These are phyloP conservation scores for Dolichomitus sp. DNA, from an alignment of 2,888 invertebrate species.

Conservation along the genomic window DNA sequence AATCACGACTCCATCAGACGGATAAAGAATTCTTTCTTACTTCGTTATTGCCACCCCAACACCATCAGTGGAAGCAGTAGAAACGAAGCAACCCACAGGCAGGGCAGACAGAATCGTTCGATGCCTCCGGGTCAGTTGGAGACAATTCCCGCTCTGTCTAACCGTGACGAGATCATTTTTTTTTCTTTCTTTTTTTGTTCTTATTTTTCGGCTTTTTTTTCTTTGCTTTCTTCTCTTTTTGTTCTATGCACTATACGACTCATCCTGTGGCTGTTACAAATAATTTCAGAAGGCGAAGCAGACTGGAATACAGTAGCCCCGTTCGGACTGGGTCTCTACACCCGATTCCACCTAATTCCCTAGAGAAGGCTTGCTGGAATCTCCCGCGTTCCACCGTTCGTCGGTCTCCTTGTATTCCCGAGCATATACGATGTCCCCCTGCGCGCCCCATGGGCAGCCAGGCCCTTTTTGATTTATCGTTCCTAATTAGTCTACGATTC, in stretches of 20 bases:
- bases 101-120: conserved; percentile 50
- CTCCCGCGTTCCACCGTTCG: conserved; percentile 29
- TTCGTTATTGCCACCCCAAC: conserved; percentile 57
- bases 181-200: conserved; percentile 55
- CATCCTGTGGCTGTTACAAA: conserved; percentile 25
- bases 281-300: conserved; percentile 50
- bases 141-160: conserved; percentile 72
- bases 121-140: conserved; percentile 67
- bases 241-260: conserved; percentile 21
- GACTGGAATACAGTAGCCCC: conserved; percentile 33
- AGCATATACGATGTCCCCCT: conserved; percentile 67
- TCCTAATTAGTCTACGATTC: conserved; percentile 80
- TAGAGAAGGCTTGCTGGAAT: conserved; percentile 60
- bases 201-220: conserved; percentile 39
- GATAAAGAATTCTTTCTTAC: conserved; percentile 47
- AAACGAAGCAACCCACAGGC: conserved; percentile 33
- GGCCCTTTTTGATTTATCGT: conserved; percentile 81
- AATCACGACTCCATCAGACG: conserved; percentile 65
- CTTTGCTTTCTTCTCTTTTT: conserved; percentile 53
- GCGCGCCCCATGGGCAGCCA: conserved; percentile 22
- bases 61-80: conserved; percentile 40
- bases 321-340: conserved; percentile 31
- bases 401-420: conserved; percentile 43
- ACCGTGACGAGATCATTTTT: conserved; percentile 73
- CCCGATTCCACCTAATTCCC: conserved; percentile 66